phyloP scores from a whole-genome alignment of 2,888 invertebrate genomes.

The Gandaritis pyraliata region DNA sequence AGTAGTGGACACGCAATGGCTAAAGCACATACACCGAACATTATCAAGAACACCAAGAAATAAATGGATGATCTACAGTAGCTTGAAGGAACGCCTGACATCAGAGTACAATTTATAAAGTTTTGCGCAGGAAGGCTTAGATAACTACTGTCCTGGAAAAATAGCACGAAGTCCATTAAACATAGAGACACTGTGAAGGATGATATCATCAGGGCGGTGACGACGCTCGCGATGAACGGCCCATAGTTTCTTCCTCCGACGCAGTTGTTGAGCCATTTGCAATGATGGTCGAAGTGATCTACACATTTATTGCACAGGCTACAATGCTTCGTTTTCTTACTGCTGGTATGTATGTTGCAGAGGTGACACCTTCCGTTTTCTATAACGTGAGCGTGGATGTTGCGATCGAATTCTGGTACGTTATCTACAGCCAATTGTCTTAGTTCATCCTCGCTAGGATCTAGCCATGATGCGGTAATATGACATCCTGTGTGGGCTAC shows the following conservation, averaged over 20 bases:
- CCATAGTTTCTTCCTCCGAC: slow-evolving; percentile 96
- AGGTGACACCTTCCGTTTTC: slow-evolving; percentile 97
- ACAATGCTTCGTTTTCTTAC: slow-evolving; percentile 95
- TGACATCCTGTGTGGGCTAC: slow-evolving; percentile 90
- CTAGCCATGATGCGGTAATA: slow-evolving; percentile 90
- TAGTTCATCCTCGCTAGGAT: slow-evolving; percentile 94
- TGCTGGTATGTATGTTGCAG: slow-evolving; percentile 92
- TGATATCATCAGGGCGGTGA: slow-evolving; percentile 90
- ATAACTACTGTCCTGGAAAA: slow-evolving; percentile 85
- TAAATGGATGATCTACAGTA: slow-evolving; percentile 67
- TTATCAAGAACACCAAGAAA: slow-evolving; percentile 72
- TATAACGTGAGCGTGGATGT: slow-evolving; percentile 95
- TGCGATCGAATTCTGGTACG: slow-evolving; percentile 94
- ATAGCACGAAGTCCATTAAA: slow-evolving; percentile 87
- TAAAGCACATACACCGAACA: slow-evolving; percentile 88
- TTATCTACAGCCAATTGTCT: slow-evolving; percentile 85
- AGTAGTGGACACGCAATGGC: slow-evolving; percentile 90
- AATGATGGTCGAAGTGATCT: slow-evolving; percentile 97
- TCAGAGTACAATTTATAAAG: slow-evolving; percentile 63
- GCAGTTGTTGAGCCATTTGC: slow-evolving; percentile 99
- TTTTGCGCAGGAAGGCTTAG: slow-evolving; percentile 83
- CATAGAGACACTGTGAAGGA: slow-evolving; percentile 88
- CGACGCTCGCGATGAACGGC: slow-evolving; percentile 91
- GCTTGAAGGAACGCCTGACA: slow-evolving; percentile 45
- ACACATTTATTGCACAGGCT: slow-evolving; percentile 99